These are phyloP conservation scores for Chunga burmeisteri DNA, from an alignment of 2,113 vertebrate species.

Conservation along the genomic window DNA sequence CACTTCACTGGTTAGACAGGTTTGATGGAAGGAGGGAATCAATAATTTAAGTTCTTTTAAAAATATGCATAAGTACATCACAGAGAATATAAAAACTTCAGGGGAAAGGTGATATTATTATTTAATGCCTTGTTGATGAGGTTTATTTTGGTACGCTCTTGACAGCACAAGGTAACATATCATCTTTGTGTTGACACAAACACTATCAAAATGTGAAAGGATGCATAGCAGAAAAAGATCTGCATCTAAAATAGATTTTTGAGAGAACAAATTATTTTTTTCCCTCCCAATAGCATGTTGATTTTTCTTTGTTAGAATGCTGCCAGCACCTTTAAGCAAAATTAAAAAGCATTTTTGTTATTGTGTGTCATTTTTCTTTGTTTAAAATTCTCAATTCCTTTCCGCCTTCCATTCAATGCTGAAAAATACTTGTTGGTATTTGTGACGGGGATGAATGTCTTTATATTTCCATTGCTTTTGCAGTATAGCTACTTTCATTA, in stretches of 20 bases:
- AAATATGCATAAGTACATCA: slow-evolving; percentile 66
- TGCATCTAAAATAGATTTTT: slow-evolving; percentile 39
- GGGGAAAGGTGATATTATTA: slow-evolving; percentile 65
- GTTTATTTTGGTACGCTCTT: slow-evolving; percentile 68
- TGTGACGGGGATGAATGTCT: not conserved
- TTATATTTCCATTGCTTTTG: slow-evolving; percentile 21
- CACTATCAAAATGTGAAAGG: slow-evolving; percentile 46
- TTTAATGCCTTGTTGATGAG: slow-evolving; percentile 66
- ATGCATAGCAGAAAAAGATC: slow-evolving; percentile 24
- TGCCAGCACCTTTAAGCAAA: slow-evolving; percentile 43
- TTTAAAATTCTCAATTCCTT: slow-evolving; percentile 35
- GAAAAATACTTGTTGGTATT: not conserved
- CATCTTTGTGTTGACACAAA: slow-evolving; percentile 46
- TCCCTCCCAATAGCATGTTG: not conserved
- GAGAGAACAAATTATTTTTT: not conserved
- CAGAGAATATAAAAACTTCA: slow-evolving; percentile 61
- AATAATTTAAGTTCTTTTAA: slow-evolving; percentile 66
- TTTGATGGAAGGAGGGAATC: slow-evolving; percentile 54
- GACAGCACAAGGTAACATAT: slow-evolving; percentile 59
- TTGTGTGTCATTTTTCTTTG: not conserved
- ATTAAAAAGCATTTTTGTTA: slow-evolving; percentile 17
- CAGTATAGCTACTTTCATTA: slow-evolving; percentile 37
- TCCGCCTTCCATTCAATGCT: not conserved
- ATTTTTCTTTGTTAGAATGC: slow-evolving; percentile 29
- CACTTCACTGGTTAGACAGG: slow-evolving; percentile 48